Percentiles rank a stretch among this genome's conserved stretches.
These are phyloP conservation scores for Eleutherodactylus coqui DNA, from an alignment of 2,797 vertebrate species.

Conservation along the genomic window DNA sequence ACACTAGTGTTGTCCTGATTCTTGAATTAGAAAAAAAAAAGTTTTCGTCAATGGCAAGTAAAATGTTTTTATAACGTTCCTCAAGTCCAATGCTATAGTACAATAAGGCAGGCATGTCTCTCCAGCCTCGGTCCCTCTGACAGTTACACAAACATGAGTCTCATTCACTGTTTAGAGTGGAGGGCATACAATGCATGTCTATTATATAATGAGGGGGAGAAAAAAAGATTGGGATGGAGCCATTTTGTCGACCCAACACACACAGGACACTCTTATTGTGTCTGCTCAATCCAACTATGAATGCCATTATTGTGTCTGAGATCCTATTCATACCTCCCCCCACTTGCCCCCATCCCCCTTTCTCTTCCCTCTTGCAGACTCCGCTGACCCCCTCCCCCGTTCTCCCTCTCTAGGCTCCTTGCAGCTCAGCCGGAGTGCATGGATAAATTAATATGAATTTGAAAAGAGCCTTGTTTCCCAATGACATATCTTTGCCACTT, in stretches of 20 bases:
- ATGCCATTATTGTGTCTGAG: conserved; percentile 91
- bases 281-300: conserved; percentile 83
- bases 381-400: conserved; percentile 12
- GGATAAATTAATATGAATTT: conserved; percentile 65
- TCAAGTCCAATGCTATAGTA: conserved; percentile 78
- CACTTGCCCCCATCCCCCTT: conserved; percentile 60
- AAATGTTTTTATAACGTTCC: conserved; percentile 11
- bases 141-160: conserved; percentile 78
- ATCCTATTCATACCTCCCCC: conserved; percentile 74
- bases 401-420: conserved; percentile 36
- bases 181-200: conserved; percentile 80
- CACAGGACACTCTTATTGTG: conserved; percentile 83
- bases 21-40: background rate
- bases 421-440: conserved; percentile 55
- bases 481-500: conserved; percentile 60
- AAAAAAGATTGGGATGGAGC: conserved; percentile 61
- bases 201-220: conserved; percentile 73
- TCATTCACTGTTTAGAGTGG: conserved; percentile 80
- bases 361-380: conserved; percentile 41
- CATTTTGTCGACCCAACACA: conserved; percentile 71
- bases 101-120: background rate
- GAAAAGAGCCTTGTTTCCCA: conserved; percentile 62
- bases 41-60: background rate
- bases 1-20: background rate
- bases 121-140: conserved; percentile 72